Conservation (phyloP, 2,113 vertebrate species). For the Eublepharis macularius region DNA sequence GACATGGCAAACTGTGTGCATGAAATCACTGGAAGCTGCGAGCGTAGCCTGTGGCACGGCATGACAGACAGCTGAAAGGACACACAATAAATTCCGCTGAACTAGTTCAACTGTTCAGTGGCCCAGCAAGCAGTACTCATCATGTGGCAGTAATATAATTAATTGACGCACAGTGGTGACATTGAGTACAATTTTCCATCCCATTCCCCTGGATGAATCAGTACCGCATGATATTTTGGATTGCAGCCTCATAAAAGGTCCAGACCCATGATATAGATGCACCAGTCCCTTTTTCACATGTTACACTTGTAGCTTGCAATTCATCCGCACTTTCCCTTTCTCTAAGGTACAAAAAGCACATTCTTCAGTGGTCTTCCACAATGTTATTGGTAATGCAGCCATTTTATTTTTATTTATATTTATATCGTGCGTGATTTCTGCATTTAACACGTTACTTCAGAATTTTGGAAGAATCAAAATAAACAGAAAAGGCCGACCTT, state of each 20-base stretch:
- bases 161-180: too few relatives aligned
- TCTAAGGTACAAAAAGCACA: background rate
- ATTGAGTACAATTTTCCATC: background rate
- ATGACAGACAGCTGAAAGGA: too few relatives aligned
- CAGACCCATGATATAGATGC: background rate
- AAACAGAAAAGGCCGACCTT: conserved; percentile 52
- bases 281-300: background rate
- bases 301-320: background rate
- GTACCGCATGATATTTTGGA: background rate
- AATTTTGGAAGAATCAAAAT: conserved; percentile 37
- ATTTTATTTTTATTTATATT: conserved; percentile 18
- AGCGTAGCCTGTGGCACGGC: too few relatives aligned
- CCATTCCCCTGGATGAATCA: background rate
- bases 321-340: background rate
- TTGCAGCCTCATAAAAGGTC: background rate
- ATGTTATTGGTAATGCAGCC: background rate
- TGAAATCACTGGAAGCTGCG: too few relatives aligned
- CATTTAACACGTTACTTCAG: conserved; percentile 15
- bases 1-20: too few relatives aligned
- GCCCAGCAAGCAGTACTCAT: too few relatives aligned
- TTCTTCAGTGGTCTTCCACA: conserved; percentile 3
- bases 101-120: too few relatives aligned
- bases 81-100: too few relatives aligned
- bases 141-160: too few relatives aligned
- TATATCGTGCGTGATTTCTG: background rate